Conservation (phyloP, 2,113 vertebrate species). For the Steatornis caripensis region DNA sequence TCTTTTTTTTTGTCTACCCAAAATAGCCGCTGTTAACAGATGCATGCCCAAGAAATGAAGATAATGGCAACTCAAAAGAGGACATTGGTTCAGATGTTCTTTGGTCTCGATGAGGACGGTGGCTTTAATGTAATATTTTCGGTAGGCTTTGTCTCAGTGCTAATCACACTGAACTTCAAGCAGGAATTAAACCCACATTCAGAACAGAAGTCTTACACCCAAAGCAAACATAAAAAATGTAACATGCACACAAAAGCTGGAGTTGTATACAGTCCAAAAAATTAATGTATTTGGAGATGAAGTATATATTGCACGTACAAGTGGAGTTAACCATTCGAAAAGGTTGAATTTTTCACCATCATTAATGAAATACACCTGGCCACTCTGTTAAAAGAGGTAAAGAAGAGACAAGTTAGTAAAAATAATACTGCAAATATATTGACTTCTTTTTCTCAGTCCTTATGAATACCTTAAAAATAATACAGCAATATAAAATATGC, state of each 20-base stretch:
- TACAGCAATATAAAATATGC: background rate
- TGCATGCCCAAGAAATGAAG: background rate
- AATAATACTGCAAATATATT: background rate
- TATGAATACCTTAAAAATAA: background rate
- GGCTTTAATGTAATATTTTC: background rate
- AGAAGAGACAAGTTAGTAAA: slow-evolving; percentile 18
- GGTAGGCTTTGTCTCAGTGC: background rate
- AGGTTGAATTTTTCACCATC: slow-evolving; percentile 88
- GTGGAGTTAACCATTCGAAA: slow-evolving; percentile 90
- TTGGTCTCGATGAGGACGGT: background rate
- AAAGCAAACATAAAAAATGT: background rate
- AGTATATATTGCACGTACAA: slow-evolving; percentile 76
- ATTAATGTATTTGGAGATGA: background rate
- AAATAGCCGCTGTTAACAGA: background rate
- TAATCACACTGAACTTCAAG: background rate
- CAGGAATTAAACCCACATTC: background rate
- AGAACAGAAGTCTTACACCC: background rate
- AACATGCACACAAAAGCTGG: background rate
- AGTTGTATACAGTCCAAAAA: background rate
- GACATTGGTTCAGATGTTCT: background rate
- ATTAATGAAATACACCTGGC: slow-evolving; percentile 93
- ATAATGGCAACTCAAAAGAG: background rate
- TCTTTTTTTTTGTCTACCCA: background rate
- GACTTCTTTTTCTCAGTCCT: background rate
- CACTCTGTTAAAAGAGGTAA: slow-evolving; percentile 76